These are phyloP conservation scores for Eretmocerus hayati DNA, from an alignment of 2,888 invertebrate species.

Conservation along the genomic window DNA sequence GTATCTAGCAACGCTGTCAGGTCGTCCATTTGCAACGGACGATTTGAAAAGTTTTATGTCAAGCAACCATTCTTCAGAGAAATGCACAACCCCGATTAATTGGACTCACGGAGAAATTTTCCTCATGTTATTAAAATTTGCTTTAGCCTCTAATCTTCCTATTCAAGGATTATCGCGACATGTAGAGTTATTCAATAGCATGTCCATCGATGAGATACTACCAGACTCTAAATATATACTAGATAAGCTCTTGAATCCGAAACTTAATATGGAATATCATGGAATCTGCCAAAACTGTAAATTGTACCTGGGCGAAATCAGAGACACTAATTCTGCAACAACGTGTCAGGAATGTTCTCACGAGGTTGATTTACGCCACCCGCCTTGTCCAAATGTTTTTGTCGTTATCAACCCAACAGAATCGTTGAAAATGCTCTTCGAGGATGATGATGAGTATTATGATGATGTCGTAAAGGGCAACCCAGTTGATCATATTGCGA, in stretches of 20 bases:
- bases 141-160: background rate
- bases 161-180: background rate
- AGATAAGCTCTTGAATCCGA: slow-evolving; percentile 1
- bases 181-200: background rate
- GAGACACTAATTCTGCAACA: background rate
- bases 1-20: no score
- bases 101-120: background rate
- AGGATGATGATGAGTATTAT: slow-evolving; percentile 7
- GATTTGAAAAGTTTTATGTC: no score
- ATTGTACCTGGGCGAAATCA: slow-evolving; percentile 1
- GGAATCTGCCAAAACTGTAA: slow-evolving; percentile 3
- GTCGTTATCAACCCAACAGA: slow-evolving; percentile 3
- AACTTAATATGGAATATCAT: background rate
- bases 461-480: slow-evolving; percentile 5
- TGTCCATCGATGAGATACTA: background rate
- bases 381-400: background rate
- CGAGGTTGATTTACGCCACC: no score
- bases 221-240: background rate
- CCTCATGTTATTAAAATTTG: background rate
- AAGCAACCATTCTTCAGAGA: background rate
- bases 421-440: background rate
- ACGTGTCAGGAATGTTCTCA: background rate
- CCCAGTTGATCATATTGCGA: no score
- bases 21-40: no score
- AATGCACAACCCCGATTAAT: background rate